phyloP scores from a whole-genome alignment of 2,113 vertebrate genomes.

The Pangasianodon hypophthalmus region DNA sequence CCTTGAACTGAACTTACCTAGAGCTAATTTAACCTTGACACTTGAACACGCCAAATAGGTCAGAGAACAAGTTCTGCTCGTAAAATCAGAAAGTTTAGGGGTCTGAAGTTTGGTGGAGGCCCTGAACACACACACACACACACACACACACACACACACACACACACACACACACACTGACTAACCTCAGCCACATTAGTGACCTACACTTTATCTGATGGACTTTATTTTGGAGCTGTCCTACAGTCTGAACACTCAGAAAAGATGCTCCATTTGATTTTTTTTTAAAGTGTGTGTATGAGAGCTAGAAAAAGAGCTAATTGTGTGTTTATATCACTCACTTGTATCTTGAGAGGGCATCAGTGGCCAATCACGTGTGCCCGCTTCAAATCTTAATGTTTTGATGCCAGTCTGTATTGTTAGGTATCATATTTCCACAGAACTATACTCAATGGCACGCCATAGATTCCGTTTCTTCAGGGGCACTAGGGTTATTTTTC shows the following conservation, averaged over 20 bases:
- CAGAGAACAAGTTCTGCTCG: slow-evolving; percentile 6
- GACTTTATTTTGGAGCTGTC: slow-evolving; percentile 26
- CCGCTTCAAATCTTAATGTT: slow-evolving; percentile 43
- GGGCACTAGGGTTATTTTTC: slow-evolving; percentile 66
- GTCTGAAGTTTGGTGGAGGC: slow-evolving; percentile 17
- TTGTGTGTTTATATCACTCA: slow-evolving; percentile 39
- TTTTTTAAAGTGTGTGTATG: not conserved
- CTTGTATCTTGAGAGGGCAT: slow-evolving; percentile 39
- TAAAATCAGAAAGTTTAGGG: slow-evolving; percentile 29
- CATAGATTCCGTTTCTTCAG: slow-evolving; percentile 52
- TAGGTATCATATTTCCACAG: slow-evolving; percentile 39
- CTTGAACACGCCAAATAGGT: slow-evolving; percentile 33
- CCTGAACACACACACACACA: slow-evolving; percentile 13
- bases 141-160: slow-evolving; percentile 12
- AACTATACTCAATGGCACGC: slow-evolving; percentile 39
- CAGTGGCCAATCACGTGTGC: slow-evolving; percentile 48
- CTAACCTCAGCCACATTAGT: slow-evolving; percentile 46
- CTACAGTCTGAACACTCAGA: slow-evolving; percentile 41
- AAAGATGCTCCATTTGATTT: not conserved
- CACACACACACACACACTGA: slow-evolving; percentile 28
- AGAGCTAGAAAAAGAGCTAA: slow-evolving; percentile 6
- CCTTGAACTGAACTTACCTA: not conserved
- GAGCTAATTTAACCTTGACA: slow-evolving; percentile 49
- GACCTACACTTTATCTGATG: slow-evolving; percentile 48
- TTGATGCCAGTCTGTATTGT: slow-evolving; percentile 70